These are phyloP conservation scores for Rhynchomys soricoides DNA, from an alignment of 2,113 vertebrate species.

Conservation along the genomic window DNA sequence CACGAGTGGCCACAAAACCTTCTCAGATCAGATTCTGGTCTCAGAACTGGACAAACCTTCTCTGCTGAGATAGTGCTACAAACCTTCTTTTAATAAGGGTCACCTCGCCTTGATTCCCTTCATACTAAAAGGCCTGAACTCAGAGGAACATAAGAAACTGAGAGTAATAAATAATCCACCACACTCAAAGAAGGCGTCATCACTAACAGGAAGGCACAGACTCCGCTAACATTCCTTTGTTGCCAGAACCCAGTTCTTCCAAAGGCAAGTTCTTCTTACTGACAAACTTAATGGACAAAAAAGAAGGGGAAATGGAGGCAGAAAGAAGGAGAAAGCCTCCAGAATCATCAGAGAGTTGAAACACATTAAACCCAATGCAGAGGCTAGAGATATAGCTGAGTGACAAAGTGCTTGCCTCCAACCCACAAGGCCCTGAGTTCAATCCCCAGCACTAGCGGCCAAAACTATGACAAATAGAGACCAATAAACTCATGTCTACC, in stretches of 20 bases:
- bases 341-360: not conserved
- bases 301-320: not conserved
- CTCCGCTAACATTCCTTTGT: not conserved
- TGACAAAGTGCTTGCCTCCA: not conserved
- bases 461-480: not conserved
- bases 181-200: not conserved
- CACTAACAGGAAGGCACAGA: not conserved
- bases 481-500: not conserved
- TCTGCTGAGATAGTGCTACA: not conserved
- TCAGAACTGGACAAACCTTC: not conserved
- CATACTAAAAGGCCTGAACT: slow-evolving; percentile 44
- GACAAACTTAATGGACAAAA: not conserved
- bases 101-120: slow-evolving; percentile 29
- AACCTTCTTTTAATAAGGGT: slow-evolving; percentile 4
- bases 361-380: slow-evolving; percentile 23
- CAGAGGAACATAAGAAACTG: slow-evolving; percentile 32
- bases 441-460: not conserved
- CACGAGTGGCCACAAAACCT: not conserved
- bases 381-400: not conserved
- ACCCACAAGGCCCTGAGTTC: not conserved
- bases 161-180: not conserved
- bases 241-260: not conserved
- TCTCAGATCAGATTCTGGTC: not conserved
- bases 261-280: not conserved
- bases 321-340: not conserved